Conservation (phyloP, 1,140 invertebrate species). For the Ctenoplectra terminalis region DNA sequence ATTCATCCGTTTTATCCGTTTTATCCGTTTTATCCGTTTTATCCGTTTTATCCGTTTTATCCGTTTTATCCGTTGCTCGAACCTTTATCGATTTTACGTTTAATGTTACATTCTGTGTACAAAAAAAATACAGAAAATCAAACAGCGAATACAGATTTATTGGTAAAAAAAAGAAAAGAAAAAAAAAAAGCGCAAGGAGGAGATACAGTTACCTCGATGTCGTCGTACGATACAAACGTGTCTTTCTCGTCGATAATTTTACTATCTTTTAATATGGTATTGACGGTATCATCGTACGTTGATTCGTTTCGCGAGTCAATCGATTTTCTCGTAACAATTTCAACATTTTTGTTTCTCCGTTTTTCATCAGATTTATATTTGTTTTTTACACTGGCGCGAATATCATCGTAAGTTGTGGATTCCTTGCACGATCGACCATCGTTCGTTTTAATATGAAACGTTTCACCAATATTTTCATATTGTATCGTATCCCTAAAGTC, state of each 20-base stretch:
- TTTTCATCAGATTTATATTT: constrained; percentile 7
- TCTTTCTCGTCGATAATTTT: neutral
- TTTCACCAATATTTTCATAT: constrained; percentile 69
- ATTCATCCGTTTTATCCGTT: constrained; percentile 28
- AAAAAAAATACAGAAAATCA: neutral
- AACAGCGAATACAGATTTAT: no score
- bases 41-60: no score
- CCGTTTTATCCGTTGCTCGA: constrained; percentile 18
- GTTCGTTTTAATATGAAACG: constrained; percentile 55
- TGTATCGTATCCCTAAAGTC: constrained; percentile 67
- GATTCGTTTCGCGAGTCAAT: constrained; percentile 22
- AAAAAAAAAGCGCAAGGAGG: no score
- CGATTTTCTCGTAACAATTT: neutral
- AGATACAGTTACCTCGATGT: constrained; percentile 38
- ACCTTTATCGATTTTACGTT: constrained; percentile 14
- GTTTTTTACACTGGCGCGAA: constrained; percentile 6
- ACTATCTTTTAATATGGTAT: neutral
- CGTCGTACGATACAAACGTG: constrained; percentile 42
- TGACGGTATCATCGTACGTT: constrained; percentile 71
- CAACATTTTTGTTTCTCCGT: neutral
- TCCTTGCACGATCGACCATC: neutral
- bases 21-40: no score
- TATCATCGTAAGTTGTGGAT: constrained; percentile 50
- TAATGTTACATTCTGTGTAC: constrained; percentile 13
- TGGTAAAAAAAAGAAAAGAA: no score